phyloP scores from a whole-genome alignment of 2,888 invertebrate genomes.

The Leucophora obtusa region DNA sequence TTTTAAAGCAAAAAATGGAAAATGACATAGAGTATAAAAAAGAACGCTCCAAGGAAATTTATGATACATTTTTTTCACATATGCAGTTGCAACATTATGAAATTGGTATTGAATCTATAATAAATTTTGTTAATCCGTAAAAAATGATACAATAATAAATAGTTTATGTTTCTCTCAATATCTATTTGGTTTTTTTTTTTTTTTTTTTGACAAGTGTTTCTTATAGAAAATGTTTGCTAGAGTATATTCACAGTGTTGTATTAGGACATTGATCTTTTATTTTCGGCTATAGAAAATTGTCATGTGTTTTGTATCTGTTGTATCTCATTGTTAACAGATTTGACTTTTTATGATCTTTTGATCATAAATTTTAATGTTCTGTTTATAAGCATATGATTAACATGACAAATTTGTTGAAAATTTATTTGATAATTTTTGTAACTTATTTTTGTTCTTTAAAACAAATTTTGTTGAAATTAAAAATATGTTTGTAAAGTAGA shows the following conservation, averaged over 20 bases:
- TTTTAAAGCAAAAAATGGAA: constrained; percentile 24
- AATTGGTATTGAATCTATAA: constrained; percentile 44
- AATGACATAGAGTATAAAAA: not conserved
- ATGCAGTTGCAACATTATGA: constrained; percentile 24
- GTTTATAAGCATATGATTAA: constrained; percentile 59
- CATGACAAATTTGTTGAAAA: constrained; percentile 60
- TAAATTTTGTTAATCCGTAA: constrained; percentile 62
- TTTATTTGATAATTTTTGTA: constrained; percentile 39
- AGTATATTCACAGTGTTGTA: not conserved
- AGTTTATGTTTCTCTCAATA: constrained; percentile 54
- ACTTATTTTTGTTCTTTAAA: constrained; percentile 2
- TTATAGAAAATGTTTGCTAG: not conserved
- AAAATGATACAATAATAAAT: constrained; percentile 63
- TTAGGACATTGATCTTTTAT: constrained; percentile 49
- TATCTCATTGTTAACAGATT: not conserved
- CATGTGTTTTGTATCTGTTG: not conserved
- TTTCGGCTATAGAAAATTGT: not conserved
- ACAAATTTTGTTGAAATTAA: constrained; percentile 10
- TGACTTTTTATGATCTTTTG: constrained; percentile 49
- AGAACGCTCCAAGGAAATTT: constrained; percentile 19
- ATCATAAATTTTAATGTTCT: constrained; percentile 59
- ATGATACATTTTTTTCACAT: constrained; percentile 24
- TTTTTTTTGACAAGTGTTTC: constrained; percentile 56
- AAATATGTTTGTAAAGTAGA: not conserved
- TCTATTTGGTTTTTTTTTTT: constrained; percentile 14